Conservation (phyloP, 1,140 invertebrate genomes). For the Drosophila prosaltans region DNA sequence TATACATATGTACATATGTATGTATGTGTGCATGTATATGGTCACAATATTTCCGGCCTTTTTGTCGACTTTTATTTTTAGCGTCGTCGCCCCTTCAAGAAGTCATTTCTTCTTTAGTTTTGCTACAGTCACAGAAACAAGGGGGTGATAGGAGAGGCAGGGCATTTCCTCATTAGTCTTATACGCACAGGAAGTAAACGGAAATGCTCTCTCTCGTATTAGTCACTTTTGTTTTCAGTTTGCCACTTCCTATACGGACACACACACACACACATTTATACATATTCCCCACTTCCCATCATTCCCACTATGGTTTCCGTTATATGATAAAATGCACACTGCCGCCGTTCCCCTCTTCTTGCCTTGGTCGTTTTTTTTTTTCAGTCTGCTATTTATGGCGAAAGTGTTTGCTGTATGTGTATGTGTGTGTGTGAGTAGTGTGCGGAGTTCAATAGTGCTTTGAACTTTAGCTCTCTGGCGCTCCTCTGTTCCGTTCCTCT, state of each 20-base stretch:
- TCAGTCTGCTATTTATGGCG: slow-evolving; percentile 72
- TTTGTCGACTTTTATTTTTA: slow-evolving; percentile 64
- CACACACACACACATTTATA: slow-evolving; percentile 8
- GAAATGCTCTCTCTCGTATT: slow-evolving; percentile 64
- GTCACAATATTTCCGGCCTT: slow-evolving; percentile 76
- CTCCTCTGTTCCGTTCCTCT: slow-evolving; percentile 1
- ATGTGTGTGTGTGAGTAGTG: slow-evolving; percentile 26
- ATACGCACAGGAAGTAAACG: slow-evolving; percentile 75
- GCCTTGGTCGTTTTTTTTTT: slow-evolving; percentile 19
- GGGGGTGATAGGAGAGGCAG: slow-evolving; percentile 8
- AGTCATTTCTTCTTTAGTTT: background rate
- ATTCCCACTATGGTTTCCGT: slow-evolving; percentile 19
- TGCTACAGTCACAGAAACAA: background rate
- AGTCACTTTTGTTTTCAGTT: slow-evolving; percentile 80
- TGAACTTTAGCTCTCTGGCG: slow-evolving; percentile 66
- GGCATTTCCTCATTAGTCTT: slow-evolving; percentile 72
- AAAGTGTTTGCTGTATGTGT: slow-evolving; percentile 62
- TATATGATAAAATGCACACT: slow-evolving; percentile 41
- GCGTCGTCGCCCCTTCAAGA: slow-evolving; percentile 21
- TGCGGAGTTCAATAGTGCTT: slow-evolving; percentile 76
- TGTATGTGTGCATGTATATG: slow-evolving; percentile 50
- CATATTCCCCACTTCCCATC: slow-evolving; percentile 13
- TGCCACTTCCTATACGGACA: slow-evolving; percentile 1
- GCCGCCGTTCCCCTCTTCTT: background rate
- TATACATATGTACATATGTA: background rate